These are phyloP conservation scores for Panzeria rudis DNA, from an alignment of 2,888 invertebrate species.

Conservation along the genomic window DNA sequence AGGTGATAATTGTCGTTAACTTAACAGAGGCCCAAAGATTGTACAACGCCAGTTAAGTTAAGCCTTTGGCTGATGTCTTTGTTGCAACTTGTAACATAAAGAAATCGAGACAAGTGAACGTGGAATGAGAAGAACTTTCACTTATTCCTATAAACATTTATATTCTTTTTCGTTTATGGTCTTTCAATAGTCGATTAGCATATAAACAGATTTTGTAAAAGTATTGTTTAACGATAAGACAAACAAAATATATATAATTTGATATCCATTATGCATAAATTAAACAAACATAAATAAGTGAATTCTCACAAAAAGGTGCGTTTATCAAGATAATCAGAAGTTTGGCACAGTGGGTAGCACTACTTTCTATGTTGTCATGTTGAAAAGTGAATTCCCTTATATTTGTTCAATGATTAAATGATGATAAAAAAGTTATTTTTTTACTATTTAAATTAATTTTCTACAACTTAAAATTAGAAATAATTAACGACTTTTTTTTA, in stretches of 20 bases:
- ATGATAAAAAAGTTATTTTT: neutral
- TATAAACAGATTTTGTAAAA: slow-evolving; percentile 35
- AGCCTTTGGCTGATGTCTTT: neutral
- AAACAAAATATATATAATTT: slow-evolving; percentile 37
- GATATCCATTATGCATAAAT: slow-evolving; percentile 61
- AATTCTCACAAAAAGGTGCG: slow-evolving; percentile 15
- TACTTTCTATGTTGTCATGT: slow-evolving; percentile 1
- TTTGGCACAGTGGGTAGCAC: slow-evolving; percentile 14
- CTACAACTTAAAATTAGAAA: neutral
- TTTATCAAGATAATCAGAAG: slow-evolving; percentile 34
- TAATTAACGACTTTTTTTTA: neutral
- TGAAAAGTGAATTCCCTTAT: slow-evolving; percentile 25
- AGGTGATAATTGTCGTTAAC: slow-evolving; percentile 71
- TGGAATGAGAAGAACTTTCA: slow-evolving; percentile 35
- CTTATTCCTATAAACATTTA: slow-evolving; percentile 12
- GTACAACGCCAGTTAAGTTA: slow-evolving; percentile 21
- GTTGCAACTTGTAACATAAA: slow-evolving; percentile 24
- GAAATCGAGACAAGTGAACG: neutral
- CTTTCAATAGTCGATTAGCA: slow-evolving; percentile 51
- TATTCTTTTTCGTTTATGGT: neutral
- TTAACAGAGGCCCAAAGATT: slow-evolving; percentile 62
- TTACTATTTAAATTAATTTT: neutral
- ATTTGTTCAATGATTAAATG: slow-evolving; percentile 15
- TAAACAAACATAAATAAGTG: slow-evolving; percentile 32
- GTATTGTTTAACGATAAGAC: slow-evolving; percentile 47